Base-by-base conservation (phyloP, 2,888 invertebrate species). In the Drosophila monieri region DNA sequence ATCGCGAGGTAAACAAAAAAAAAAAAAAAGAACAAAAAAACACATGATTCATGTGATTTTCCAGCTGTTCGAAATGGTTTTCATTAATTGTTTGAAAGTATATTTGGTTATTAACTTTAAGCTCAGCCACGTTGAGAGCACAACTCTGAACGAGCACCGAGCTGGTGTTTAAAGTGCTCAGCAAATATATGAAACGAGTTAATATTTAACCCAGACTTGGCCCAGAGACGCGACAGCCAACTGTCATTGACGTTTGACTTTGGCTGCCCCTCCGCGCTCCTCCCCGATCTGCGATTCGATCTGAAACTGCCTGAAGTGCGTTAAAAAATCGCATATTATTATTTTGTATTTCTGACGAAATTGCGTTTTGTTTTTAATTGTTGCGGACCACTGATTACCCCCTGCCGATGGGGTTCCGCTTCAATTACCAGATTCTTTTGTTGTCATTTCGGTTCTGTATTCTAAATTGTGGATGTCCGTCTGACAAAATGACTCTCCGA, bases 1-100 rank as follows among this genome's bases (percentile, higher is more conserved):
- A 88, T 55, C 85, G 81, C 65, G 80, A 89, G 89, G 89, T 89
- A 90, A 37, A n/a, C 37, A 46, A 41, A 30, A 66, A n/a, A 30
- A n/a, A 35, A 44, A 14, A 32, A 64, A 14, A 32, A 64, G n/a
- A n/a, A 25, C 18, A 57, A 27, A 35, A 47, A 44, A 44, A 27
- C 32, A 48, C 35, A 66, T 73, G 74, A 73, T 41, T 74, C 61
- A 74, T 61, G 41, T 69, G 55, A 67, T 58, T 59, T 67, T 35
- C 73, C 55, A 73, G 61, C 46, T 57, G 57, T 49, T 46, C 14
- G 9, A 49, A 37, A 44, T 25, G 51, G n/a, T 8, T 59, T 56
- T 48, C 39, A 54, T 43, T 70, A 46, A 5, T 37, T 41, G 3
- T 15, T 62, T 39, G 2, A 0, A 47, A 52, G 21, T 37, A 32